These are phyloP conservation scores for Muscidifurax raptorellus DNA, from an alignment of 1,140 invertebrate genomes.

Conservation along the genomic window DNA sequence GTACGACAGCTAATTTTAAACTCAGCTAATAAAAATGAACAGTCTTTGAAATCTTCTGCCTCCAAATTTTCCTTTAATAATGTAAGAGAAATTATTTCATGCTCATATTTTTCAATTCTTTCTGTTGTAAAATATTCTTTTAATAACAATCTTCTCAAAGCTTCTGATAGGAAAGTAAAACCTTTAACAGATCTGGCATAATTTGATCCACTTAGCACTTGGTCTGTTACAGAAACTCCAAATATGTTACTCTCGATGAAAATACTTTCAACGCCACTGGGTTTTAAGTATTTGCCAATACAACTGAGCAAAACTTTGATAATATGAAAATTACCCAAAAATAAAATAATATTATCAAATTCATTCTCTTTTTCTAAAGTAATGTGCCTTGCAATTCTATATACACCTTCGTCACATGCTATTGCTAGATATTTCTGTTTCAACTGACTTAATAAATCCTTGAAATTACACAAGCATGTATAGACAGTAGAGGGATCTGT, in stretches of 20 bases:
- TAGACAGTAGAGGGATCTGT: not conserved
- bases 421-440: not conserved
- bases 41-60: not conserved
- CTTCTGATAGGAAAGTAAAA: constrained; percentile 27
- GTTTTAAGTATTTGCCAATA: constrained; percentile 46
- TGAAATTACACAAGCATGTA: not conserved
- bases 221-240: constrained; percentile 19
- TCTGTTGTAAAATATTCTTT: constrained; percentile 44
- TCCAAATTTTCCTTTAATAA: constrained; percentile 1
- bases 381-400: constrained; percentile 19
- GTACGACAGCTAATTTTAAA: not conserved
- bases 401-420: constrained; percentile 1
- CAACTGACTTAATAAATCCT: not conserved
- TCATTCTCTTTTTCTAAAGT: no score
- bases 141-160: constrained; percentile 36
- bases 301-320: constrained; percentile 37
- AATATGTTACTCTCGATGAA: constrained; percentile 42
- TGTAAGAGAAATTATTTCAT: not conserved
- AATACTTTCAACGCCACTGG: constrained; percentile 46
- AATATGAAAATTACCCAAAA: constrained; percentile 48
- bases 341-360: constrained; percentile 31
- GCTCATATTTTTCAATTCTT: no score
- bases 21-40: no score
- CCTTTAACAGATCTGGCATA: constrained; percentile 42
- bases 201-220: constrained; percentile 44